phyloP scores from a whole-genome alignment of 2,113 vertebrate genomes.

The Astur gentilis region DNA sequence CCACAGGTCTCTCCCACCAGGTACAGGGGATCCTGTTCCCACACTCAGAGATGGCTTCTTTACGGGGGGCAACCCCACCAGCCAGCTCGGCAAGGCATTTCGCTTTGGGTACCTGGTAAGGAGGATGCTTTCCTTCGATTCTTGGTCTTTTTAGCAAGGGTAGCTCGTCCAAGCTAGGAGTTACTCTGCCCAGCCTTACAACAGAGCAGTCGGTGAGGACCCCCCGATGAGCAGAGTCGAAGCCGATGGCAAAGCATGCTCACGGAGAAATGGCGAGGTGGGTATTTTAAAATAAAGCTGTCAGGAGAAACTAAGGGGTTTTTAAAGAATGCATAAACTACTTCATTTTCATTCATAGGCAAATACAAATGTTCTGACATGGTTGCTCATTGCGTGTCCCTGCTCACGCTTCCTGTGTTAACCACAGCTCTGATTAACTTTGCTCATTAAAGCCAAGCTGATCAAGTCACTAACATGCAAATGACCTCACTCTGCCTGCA shows the following conservation, averaged over 20 bases:
- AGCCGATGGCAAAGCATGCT: background rate
- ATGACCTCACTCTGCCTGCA: background rate
- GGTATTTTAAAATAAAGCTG: background rate
- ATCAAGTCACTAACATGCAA: background rate
- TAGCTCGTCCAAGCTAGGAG: background rate
- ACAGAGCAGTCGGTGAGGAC: background rate
- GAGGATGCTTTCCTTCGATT: background rate
- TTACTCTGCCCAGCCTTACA: background rate
- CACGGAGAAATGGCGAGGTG: background rate
- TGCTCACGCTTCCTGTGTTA: background rate
- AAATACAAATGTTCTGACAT: background rate
- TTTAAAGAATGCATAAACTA: background rate
- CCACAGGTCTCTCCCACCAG: background rate
- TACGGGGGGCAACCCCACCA: background rate
- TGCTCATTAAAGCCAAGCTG: background rate
- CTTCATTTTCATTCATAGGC: background rate
- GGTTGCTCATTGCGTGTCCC: accelerated
- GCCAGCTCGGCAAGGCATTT: background rate
- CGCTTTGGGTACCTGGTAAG: background rate
- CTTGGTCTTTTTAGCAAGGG: background rate
- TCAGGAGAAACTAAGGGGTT: background rate
- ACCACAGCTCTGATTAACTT: background rate
- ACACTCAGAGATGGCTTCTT: background rate
- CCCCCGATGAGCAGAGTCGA: background rate
- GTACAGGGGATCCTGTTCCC: background rate